Conservation (phyloP, 1,140 invertebrate species). For the Anoplophora glabripennis region DNA sequence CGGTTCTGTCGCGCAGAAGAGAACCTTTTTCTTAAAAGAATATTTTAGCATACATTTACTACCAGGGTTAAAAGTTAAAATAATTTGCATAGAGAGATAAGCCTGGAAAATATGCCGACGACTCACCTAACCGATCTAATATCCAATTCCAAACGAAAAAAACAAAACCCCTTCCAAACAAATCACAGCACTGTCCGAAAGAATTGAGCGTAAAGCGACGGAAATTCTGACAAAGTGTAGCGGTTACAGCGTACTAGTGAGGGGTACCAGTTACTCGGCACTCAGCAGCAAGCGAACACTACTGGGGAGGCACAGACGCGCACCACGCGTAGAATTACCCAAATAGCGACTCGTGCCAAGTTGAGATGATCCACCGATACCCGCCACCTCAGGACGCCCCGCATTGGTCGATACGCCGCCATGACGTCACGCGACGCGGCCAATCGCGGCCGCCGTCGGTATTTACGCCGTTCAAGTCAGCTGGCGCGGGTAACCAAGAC, state of each 20-base stretch:
- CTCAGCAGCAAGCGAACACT: slow-evolving; percentile 11
- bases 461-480: slow-evolving; percentile 41
- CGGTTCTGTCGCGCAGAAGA: too few species aligned
- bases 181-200: too few species aligned
- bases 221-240: slow-evolving; percentile 14
- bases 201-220: background rate
- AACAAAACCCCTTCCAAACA: too few species aligned
- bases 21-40: too few species aligned
- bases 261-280: slow-evolving; percentile 14
- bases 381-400: slow-evolving; percentile 36
- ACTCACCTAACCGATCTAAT: slow-evolving; percentile 12
- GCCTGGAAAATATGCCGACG: slow-evolving; percentile 2
- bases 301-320: slow-evolving; percentile 30
- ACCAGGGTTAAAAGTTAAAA: slow-evolving; percentile 20
- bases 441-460: slow-evolving; percentile 36
- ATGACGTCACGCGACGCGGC: slow-evolving; percentile 41
- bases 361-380: slow-evolving; percentile 42
- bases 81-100: slow-evolving; percentile 22
- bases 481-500: slow-evolving; percentile 36
- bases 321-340: slow-evolving; percentile 41
- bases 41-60: too few species aligned
- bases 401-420: slow-evolving; percentile 42
- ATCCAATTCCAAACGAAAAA: background rate
- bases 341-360: slow-evolving; percentile 41
- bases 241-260: slow-evolving; percentile 7